Conservation (phyloP, 2,797 vertebrate species). For the Gastrophryne carolinensis region DNA sequence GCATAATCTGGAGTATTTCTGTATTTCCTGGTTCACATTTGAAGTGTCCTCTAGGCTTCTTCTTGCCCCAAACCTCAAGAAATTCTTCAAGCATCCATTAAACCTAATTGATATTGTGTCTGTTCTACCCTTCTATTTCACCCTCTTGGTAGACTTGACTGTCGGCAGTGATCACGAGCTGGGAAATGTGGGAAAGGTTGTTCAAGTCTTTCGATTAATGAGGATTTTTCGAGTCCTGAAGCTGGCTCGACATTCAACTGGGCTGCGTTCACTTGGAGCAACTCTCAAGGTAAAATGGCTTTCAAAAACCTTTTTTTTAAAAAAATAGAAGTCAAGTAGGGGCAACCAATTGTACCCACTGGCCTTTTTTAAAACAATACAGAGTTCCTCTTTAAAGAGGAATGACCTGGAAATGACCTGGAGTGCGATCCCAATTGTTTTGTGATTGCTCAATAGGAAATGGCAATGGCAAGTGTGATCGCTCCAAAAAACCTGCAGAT, state of each 20-base stretch:
- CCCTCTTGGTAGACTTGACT: conserved; percentile 78
- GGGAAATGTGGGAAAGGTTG: conserved; percentile 84
- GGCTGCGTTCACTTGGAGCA: conserved; percentile 90
- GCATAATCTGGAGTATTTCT: conserved; percentile 88
- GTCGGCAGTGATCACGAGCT: conserved; percentile 77
- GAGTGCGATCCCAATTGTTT: too few relatives aligned
- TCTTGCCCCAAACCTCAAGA: conserved; percentile 85
- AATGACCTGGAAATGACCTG: too few relatives aligned
- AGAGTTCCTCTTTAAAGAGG: too few relatives aligned
- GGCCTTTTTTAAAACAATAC: too few relatives aligned
- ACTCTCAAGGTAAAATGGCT: conserved; percentile 87
- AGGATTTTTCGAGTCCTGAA: conserved; percentile 94
- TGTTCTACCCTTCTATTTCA: conserved; percentile 91
- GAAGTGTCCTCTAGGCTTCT: conserved; percentile 90
- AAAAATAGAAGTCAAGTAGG: too few relatives aligned
- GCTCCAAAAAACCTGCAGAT: too few relatives aligned
- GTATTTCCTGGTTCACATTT: conserved; percentile 95
- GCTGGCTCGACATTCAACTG: conserved; percentile 92
- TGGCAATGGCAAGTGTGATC: too few relatives aligned
- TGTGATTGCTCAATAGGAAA: too few relatives aligned
- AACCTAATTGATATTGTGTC: conserved; percentile 94
- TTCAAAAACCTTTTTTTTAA: not conserved
- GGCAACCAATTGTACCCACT: too few relatives aligned
- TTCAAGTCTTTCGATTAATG: conserved; percentile 94
- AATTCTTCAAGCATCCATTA: conserved; percentile 89